Percentiles rank a stretch among this genome's conserved stretches.
Evolutionary conservation across 2,113 vertebrate genomes (phyloP).

Genomic region (Ahaetulla prasina): DNA sequence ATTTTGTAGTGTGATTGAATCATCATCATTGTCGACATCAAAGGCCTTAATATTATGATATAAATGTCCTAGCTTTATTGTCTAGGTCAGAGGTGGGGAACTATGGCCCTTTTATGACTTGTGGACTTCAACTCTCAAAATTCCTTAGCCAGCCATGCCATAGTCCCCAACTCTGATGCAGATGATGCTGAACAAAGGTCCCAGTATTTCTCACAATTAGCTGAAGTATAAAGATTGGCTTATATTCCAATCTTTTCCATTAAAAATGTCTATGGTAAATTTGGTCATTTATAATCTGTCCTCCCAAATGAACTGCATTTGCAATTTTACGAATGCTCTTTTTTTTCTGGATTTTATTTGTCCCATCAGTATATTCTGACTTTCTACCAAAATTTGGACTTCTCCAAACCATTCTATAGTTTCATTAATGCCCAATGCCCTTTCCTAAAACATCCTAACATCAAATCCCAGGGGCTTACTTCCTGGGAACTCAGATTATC

Average conservation of each 20-base stretch:
- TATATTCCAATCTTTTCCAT: background rate
- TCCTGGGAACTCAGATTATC: slow-evolving; percentile 35
- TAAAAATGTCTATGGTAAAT: background rate
- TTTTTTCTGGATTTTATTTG: background rate
- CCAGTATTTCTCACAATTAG: background rate
- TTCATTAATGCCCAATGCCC: background rate
- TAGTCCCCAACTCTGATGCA: background rate
- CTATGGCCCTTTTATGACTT: background rate
- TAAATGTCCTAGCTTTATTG: background rate
- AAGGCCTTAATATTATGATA: background rate
- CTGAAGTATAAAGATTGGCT: background rate
- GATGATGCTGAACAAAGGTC: background rate
- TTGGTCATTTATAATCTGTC: background rate
- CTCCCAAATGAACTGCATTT: background rate
- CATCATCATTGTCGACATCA: background rate
- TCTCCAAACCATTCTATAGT: slow-evolving; percentile 2
- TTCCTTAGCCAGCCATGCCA: background rate
- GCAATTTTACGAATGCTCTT: background rate
- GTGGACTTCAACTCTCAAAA: background rate
- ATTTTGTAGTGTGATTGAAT: background rate
- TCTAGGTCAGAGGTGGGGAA: background rate
- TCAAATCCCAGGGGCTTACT: slow-evolving; percentile 12
- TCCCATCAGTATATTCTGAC: rapidly evolving
- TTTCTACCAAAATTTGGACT: background rate
- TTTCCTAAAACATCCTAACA: background rate